phyloP scores from a whole-genome alignment of 2,113 vertebrate species.

The Lagenorhynchus albirostris region DNA sequence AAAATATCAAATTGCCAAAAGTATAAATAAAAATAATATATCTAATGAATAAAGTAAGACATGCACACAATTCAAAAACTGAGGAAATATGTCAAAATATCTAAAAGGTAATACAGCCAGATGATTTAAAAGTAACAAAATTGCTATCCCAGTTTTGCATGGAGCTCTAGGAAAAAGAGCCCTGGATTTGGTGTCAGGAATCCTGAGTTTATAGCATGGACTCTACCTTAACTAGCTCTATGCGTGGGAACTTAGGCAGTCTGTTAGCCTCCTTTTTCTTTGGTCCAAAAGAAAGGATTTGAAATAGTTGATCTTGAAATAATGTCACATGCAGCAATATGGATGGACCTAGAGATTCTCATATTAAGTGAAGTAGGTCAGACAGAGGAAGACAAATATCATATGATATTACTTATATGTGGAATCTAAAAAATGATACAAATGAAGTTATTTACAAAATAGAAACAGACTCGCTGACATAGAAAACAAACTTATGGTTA shows the following conservation, averaged over 20 bases:
- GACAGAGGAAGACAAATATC: neutral
- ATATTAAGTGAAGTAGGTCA: neutral
- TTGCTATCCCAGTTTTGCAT: neutral
- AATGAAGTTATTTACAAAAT: too few species aligned
- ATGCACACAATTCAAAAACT: neutral
- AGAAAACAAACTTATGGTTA: neutral
- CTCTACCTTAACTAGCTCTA: neutral
- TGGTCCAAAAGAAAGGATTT: neutral
- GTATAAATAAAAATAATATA: conserved; percentile 21
- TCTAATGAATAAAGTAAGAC: neutral
- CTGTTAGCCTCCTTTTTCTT: neutral
- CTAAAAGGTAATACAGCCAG: neutral
- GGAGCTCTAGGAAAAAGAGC: neutral
- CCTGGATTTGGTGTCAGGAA: neutral
- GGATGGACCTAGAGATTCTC: neutral
- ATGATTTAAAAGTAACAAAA: neutral
- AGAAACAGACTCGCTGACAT: neutral
- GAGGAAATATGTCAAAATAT: neutral
- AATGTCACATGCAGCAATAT: neutral
- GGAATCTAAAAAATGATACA: neutral
- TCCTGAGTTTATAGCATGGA: neutral
- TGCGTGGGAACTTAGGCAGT: neutral
- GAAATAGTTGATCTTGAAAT: neutral
- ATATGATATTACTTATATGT: neutral
- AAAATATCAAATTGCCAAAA: neutral